Conservation (phyloP, 2,797 vertebrate genomes). For the Esox lucius region DNA sequence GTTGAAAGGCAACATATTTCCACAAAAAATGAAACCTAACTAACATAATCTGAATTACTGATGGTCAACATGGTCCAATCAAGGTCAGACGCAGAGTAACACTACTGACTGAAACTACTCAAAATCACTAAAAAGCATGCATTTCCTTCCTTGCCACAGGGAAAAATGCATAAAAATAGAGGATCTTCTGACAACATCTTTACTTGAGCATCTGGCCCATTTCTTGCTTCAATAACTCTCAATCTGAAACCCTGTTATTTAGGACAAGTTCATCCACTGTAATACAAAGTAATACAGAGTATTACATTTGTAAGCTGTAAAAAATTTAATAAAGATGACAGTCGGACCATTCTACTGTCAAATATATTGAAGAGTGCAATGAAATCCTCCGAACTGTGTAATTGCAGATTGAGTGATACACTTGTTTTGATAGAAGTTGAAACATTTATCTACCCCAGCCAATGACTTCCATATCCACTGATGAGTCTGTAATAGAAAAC, state of each 20-base stretch:
- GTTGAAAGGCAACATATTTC: neutral
- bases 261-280: conserved; percentile 43
- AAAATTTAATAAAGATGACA: conserved; percentile 10
- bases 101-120: neutral
- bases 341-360: neutral
- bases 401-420: conserved; percentile 38
- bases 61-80: neutral
- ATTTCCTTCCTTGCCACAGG: conserved; percentile 2
- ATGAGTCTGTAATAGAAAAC: conserved; percentile 16
- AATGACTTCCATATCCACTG: conserved; percentile 23
- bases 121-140: conserved; percentile 8
- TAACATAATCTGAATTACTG: neutral
- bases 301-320: conserved; percentile 19
- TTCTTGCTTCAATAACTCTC: conserved; percentile 30
- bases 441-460: conserved; percentile 29
- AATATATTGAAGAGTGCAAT: conserved; percentile 29
- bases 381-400: conserved; percentile 43
- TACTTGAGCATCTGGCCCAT: conserved; percentile 49
- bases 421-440: conserved; percentile 22
- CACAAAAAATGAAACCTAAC: neutral
- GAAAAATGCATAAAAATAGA: conserved; percentile 15
- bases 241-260: conserved; percentile 40
- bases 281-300: conserved; percentile 20
- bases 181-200: conserved; percentile 7
- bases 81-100: neutral